Conservation (phyloP, 2,113 vertebrate genomes). For the Cranoglanis bouderius region DNA sequence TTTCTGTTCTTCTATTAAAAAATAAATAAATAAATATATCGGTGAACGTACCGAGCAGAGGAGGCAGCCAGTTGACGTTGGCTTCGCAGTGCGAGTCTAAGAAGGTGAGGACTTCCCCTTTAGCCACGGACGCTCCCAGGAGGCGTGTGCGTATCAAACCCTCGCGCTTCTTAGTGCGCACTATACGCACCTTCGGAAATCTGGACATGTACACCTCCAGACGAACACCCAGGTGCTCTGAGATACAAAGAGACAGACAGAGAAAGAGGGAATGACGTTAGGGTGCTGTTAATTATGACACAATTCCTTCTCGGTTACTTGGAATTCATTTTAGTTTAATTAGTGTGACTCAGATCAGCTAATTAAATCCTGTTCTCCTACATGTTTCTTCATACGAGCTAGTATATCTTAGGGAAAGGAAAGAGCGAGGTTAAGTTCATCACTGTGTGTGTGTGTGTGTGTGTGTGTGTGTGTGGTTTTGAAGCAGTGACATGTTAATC, state of each 20-base stretch:
- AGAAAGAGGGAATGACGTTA: background rate
- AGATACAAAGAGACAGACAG: conserved; percentile 52
- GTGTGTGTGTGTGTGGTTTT: conserved; percentile 26
- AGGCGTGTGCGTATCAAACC: conserved; percentile 87
- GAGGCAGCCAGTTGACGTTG: conserved; percentile 90
- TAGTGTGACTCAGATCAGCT: background rate
- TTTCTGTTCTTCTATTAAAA: background rate
- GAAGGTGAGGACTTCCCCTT: conserved; percentile 86
- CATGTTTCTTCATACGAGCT: background rate
- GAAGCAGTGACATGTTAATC: conserved; percentile 52
- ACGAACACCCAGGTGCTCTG: conserved; percentile 83
- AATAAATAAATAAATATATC: background rate
- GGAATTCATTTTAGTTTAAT: background rate
- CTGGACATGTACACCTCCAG: conserved; percentile 85
- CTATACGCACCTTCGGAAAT: conserved; percentile 85
- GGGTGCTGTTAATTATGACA: background rate
- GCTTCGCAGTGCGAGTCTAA: conserved; percentile 90
- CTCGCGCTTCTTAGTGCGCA: conserved; percentile 86
- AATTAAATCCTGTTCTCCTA: background rate
- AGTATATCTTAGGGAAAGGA: too few species aligned
- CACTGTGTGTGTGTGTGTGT: conserved; percentile 7
- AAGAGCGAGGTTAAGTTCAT: background rate
- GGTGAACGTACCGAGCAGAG: conserved; percentile 81
- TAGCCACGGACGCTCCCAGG: conserved; percentile 82
- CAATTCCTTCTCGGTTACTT: background rate